Conservation (phyloP, 2,113 vertebrate genomes). For the Cochlearius cochlearius region DNA sequence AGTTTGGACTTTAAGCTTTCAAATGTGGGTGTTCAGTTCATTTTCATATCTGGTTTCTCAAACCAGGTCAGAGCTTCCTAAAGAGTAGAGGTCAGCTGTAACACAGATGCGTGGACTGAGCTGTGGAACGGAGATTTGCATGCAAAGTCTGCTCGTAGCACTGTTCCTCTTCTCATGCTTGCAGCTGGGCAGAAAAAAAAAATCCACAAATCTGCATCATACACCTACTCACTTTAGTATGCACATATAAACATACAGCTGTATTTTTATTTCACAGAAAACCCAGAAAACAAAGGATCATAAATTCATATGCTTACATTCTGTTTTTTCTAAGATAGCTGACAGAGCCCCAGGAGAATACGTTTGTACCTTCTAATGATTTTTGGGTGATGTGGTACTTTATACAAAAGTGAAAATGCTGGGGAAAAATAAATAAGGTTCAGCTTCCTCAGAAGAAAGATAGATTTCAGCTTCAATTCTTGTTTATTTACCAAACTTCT, state of each 20-base stretch:
- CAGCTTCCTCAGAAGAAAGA: neutral
- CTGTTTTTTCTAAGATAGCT: neutral
- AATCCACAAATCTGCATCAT: neutral
- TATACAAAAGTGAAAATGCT: neutral
- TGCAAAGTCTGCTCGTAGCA: neutral
- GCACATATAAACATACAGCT: neutral
- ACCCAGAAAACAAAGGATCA: neutral
- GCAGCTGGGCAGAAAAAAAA: neutral
- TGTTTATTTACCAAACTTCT: neutral
- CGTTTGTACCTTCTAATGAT: neutral
- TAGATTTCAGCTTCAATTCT: neutral
- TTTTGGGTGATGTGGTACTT: neutral
- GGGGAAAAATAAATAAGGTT: neutral
- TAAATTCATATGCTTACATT: neutral
- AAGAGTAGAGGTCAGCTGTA: conserved; percentile 3
- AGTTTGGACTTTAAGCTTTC: neutral
- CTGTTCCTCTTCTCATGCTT: neutral
- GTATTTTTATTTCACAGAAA: neutral
- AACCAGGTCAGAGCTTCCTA: neutral
- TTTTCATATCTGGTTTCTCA: neutral
- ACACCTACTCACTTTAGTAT: neutral
- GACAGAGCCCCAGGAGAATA: neutral
- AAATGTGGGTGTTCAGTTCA: neutral
- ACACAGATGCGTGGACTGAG: neutral
- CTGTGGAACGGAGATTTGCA: neutral